Percentiles rank a stretch among this genome's conserved stretches.
Evolutionary conservation across 1,140 invertebrate species (phyloP).

Genomic region (Drosophila cardini): DNA sequence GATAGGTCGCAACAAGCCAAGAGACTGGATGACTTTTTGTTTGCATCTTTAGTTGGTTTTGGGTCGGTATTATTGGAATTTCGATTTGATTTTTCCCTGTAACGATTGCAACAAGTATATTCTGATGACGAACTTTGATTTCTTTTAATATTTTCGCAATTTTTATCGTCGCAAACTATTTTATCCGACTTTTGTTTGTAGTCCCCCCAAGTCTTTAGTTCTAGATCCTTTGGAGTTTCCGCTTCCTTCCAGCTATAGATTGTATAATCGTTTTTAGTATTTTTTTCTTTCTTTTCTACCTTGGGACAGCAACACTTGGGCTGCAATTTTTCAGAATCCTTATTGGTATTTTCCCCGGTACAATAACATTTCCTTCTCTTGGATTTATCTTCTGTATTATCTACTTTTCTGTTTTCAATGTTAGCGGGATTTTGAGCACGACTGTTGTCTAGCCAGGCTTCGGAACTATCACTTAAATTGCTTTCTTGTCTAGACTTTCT

Average conservation of each 20-base stretch:
- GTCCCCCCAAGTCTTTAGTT: neutral
- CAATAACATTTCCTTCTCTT: too few species aligned
- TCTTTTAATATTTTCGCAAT: neutral
- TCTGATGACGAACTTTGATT: too few species aligned
- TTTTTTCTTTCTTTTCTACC: neutral
- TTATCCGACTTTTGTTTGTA: too few species aligned
- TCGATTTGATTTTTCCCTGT: neutral
- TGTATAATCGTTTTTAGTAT: neutral
- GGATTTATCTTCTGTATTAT: too few species aligned
- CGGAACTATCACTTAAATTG: too few species aligned
- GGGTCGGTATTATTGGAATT: neutral
- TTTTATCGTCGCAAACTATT: neutral
- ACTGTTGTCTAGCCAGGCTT: too few species aligned
- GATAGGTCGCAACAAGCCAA: neutral
- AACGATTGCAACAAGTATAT: too few species aligned
- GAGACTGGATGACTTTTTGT: neutral
- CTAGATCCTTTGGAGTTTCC: neutral
- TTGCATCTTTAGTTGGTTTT: too few species aligned
- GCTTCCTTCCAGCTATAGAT: neutral
- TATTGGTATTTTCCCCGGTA: too few species aligned
- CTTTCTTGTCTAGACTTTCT: neutral
- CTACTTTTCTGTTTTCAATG: too few species aligned
- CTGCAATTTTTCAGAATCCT: too few species aligned
- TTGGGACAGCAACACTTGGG: neutral
- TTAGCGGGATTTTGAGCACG: too few species aligned